These are phyloP conservation scores for Seladonia tumulorum DNA, from an alignment of 2,888 invertebrate genomes.

Conservation along the genomic window DNA sequence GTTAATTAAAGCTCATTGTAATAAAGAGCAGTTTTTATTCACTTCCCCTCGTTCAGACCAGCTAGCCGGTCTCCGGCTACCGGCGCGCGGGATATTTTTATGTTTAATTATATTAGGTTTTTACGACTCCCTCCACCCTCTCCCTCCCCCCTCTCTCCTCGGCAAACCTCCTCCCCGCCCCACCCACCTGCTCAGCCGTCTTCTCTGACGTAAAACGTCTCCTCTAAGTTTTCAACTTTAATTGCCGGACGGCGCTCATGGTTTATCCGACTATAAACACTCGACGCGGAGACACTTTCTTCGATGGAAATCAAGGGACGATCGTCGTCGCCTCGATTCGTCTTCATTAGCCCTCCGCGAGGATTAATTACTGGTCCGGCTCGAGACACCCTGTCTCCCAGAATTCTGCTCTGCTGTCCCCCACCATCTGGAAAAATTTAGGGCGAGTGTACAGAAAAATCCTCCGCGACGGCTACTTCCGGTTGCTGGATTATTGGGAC, in stretches of 20 bases:
- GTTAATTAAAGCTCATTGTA: conserved; percentile 82
- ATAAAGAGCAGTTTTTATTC: conserved; percentile 81
- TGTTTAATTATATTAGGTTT: conserved; percentile 79
- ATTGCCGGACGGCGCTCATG: conserved; percentile 71
- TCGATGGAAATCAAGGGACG: conserved; percentile 22
- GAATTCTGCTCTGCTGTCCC: neutral
- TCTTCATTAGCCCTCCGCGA: conserved; percentile 30
- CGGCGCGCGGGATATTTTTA: conserved; percentile 74
- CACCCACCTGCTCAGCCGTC: conserved; percentile 53
- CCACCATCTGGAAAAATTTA: neutral
- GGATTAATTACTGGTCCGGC: conserved; percentile 32
- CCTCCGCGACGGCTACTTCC: neutral
- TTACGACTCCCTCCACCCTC: conserved; percentile 67
- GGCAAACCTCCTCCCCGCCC: neutral
- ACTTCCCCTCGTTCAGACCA: conserved; percentile 73
- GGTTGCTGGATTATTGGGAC: conserved; percentile 5
- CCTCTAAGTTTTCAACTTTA: conserved; percentile 74
- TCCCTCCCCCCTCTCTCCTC: neutral
- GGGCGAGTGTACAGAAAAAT: neutral
- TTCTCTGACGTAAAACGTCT: conserved; percentile 63
- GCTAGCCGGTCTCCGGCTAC: conserved; percentile 63
- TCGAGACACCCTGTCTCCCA: neutral
- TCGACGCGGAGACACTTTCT: conserved; percentile 36
- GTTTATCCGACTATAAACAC: conserved; percentile 66
- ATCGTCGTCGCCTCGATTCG: conserved; percentile 24